Percentiles rank a stretch among this genome's conserved stretches.
These are phyloP conservation scores for Strigamia crassipes DNA, from an alignment of 2,888 invertebrate species.

Conservation along the genomic window DNA sequence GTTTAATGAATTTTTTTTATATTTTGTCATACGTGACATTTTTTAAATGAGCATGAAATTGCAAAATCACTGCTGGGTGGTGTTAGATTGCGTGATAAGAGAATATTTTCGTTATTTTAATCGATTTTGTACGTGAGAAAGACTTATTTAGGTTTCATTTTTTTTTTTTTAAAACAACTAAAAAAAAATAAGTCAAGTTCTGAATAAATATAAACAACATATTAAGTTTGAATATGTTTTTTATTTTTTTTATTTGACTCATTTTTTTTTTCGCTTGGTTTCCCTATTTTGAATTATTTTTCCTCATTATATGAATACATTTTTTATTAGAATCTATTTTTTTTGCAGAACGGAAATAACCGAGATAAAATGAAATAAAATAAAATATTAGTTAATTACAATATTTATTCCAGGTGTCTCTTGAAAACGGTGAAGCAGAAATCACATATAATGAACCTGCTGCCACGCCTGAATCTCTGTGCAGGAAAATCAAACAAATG, in stretches of 20 bases:
- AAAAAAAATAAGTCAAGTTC: no score
- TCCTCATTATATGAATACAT: not conserved
- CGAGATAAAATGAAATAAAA: no score
- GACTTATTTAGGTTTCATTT: not conserved
- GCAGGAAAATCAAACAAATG: constrained; percentile 59
- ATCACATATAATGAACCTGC: constrained; percentile 56
- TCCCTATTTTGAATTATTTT: not conserved
- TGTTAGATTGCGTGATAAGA: not conserved
- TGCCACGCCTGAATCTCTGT: constrained; percentile 53
- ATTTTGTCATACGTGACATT: not conserved
- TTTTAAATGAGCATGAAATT: not conserved
- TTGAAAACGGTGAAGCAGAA: constrained; percentile 61
- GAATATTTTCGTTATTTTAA: not conserved
- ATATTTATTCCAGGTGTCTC: constrained; percentile 58
- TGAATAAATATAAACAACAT: no score
- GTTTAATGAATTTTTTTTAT: not conserved
- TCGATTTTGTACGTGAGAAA: no score
- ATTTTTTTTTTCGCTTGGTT: not conserved
- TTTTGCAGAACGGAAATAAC: no score
- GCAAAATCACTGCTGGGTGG: not conserved
- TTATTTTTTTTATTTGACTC: not conserved
- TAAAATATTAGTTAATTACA: no score
- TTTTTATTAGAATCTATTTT: no score
- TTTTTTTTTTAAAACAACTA: not conserved
- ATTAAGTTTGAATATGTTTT: not conserved